phyloP scores from a whole-genome alignment of 1,140 invertebrate species.

The Procambarus virginalis region DNA sequence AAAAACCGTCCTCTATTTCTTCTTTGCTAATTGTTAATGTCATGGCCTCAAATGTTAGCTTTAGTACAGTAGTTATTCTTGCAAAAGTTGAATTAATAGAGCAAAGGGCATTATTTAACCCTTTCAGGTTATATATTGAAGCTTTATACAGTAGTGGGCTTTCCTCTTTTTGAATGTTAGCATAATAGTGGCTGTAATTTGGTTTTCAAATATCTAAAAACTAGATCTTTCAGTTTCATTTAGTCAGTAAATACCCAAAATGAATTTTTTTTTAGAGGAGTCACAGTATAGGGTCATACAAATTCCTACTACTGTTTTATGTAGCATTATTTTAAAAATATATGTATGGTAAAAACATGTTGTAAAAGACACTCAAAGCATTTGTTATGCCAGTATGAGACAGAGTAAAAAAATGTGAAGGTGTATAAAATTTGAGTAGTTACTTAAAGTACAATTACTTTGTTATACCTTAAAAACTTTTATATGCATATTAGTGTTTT shows the following conservation, averaged over 20 bases:
- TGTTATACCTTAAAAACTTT: too few relatives aligned
- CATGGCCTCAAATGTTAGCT: constrained; percentile 17
- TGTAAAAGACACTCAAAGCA: too few relatives aligned
- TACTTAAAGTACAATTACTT: too few relatives aligned
- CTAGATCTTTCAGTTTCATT: not conserved
- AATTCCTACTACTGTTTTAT: not conserved
- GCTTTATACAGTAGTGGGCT: not conserved
- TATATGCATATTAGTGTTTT: too few relatives aligned
- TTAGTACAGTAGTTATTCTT: constrained; percentile 8
- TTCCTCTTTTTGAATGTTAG: not conserved
- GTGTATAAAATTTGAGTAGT: too few relatives aligned
- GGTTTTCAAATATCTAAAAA: not conserved
- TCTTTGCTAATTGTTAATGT: not conserved
- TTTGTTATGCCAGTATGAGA: too few relatives aligned
- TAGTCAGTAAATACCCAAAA: not conserved
- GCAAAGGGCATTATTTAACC: constrained; percentile 9
- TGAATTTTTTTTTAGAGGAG: not conserved
- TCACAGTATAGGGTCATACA: not conserved
- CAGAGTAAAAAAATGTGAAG: too few relatives aligned
- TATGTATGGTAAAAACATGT: not conserved
- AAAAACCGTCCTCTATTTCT: constrained; percentile 35
- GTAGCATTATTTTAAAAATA: not conserved
- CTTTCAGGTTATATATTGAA: not conserved
- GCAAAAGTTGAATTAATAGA: not conserved
- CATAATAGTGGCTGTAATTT: not conserved